These are phyloP conservation scores for Erpornis zantholeuca DNA, from an alignment of 2,113 vertebrate genomes.

Conservation along the genomic window DNA sequence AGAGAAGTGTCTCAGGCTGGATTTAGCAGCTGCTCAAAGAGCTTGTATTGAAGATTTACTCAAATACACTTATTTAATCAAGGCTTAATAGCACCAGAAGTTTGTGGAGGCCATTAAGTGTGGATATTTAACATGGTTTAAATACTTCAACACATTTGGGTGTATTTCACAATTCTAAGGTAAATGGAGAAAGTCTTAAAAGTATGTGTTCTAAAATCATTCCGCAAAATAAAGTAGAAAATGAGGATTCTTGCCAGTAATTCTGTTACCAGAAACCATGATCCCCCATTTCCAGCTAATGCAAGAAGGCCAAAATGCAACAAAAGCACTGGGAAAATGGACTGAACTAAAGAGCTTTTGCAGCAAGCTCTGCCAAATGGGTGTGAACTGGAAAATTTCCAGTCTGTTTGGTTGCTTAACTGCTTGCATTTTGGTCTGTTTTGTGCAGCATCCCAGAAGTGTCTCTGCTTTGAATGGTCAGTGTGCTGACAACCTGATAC, in stretches of 20 bases:
- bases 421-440: neutral
- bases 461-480: neutral
- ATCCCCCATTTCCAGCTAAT: slow-evolving; percentile 12
- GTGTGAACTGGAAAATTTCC: slow-evolving; percentile 24
- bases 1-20: neutral
- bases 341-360: neutral
- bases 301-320: neutral
- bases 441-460: neutral
- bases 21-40: neutral
- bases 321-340: neutral
- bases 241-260: slow-evolving; percentile 10
- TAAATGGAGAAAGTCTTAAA: neutral
- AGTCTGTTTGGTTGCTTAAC: slow-evolving; percentile 3
- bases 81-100: neutral
- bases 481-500: neutral
- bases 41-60: neutral
- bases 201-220: neutral
- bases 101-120: neutral
- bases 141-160: neutral
- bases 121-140: neutral
- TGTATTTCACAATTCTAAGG: neutral
- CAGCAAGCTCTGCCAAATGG: slow-evolving; percentile 7
- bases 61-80: neutral
- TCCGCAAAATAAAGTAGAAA: slow-evolving; percentile 3
- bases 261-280: neutral